Evolutionary conservation across 2,113 vertebrate species (phyloP).

Genomic region (Tupaia chinensis): DNA sequence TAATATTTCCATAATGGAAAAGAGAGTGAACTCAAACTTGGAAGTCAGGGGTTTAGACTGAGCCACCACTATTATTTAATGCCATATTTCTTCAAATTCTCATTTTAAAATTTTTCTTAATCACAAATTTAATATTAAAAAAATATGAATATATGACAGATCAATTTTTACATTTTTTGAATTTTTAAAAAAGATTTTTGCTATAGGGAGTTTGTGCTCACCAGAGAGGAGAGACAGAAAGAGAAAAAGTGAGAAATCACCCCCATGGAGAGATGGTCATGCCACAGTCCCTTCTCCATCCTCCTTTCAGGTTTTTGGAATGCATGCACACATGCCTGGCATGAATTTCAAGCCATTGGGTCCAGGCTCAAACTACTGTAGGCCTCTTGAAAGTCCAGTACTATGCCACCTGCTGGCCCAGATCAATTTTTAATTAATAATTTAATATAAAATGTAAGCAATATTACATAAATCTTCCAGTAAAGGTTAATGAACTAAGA

Average conservation of each 20-base stretch:
- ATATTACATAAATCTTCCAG: not conserved
- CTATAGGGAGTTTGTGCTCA: too few species aligned
- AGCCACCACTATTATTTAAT: not conserved
- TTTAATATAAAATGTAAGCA: not conserved
- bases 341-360: too few species aligned
- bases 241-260: too few species aligned
- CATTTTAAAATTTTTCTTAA: not conserved
- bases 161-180: not conserved
- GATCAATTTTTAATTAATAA: not conserved
- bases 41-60: not conserved
- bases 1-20: not conserved
- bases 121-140: not conserved
- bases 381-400: too few species aligned
- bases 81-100: not conserved
- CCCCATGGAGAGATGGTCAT: too few species aligned
- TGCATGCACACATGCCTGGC: too few species aligned
- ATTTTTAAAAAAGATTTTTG: too few species aligned
- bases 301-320: too few species aligned
- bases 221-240: too few species aligned
- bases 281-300: too few species aligned
- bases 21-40: not conserved
- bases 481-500: not conserved
- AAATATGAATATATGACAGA: not conserved
- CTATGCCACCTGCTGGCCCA: not conserved
- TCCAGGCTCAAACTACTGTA: too few species aligned